Evolutionary conservation across 1,140 invertebrate genomes (phyloP).

Genomic region (Dryas iulia): DNA sequence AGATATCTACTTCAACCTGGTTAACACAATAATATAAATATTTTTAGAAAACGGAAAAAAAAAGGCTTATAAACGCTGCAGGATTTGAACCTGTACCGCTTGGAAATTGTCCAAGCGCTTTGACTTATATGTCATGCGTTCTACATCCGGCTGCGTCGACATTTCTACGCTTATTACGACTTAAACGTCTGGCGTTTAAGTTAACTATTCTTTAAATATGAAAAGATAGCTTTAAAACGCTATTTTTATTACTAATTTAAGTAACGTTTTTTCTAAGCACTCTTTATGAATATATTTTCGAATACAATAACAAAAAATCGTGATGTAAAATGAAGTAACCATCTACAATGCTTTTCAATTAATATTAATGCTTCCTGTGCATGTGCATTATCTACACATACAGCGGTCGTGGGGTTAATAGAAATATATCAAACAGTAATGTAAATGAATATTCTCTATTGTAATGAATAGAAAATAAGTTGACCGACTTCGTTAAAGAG

Average conservation of each 20-base stretch:
- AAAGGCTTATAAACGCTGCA: too few species aligned
- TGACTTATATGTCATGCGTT: too few species aligned
- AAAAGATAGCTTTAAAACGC: too few species aligned
- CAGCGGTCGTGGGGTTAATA: conserved; percentile 5
- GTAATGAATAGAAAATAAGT: background rate
- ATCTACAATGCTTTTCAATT: conserved; percentile 39
- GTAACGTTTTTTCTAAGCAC: background rate
- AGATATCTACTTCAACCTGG: too few species aligned
- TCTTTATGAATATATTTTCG: conserved; percentile 1
- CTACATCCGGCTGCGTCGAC: too few species aligned
- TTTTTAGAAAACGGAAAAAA: too few species aligned
- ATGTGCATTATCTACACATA: conserved; percentile 18
- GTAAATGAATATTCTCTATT: background rate
- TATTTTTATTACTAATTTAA: background rate
- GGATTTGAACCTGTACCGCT: too few species aligned
- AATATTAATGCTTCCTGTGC: conserved; percentile 46
- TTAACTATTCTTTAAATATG: too few species aligned
- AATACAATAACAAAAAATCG: conserved; percentile 29
- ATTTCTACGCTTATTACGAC: too few species aligned
- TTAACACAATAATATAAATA: too few species aligned
- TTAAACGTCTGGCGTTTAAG: too few species aligned
- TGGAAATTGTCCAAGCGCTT: too few species aligned
- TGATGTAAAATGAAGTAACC: conserved; percentile 19
- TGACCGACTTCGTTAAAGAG: background rate
- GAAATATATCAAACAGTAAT: background rate